phyloP scores from a whole-genome alignment of 2,888 invertebrate genomes.

The Idaea straminata region DNA sequence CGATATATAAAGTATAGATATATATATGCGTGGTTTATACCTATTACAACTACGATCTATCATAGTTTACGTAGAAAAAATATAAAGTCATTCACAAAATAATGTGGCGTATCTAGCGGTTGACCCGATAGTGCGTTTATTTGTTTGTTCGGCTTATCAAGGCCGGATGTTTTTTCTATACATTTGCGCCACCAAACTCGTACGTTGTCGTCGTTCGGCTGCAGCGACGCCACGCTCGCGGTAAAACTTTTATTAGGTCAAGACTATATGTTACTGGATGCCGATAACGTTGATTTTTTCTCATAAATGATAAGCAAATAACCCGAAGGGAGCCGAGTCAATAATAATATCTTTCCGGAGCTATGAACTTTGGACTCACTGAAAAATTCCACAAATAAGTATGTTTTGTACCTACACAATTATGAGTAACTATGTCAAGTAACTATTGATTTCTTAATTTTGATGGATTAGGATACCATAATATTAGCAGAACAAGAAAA shows the following conservation, averaged over 20 bases:
- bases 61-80: constrained; percentile 49
- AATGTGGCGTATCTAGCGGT: constrained; percentile 70
- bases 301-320: constrained; percentile 46
- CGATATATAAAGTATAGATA: neutral
- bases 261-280: constrained; percentile 57
- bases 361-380: constrained; percentile 15
- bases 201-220: constrained; percentile 55
- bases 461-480: neutral
- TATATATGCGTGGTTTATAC: neutral
- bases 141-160: constrained; percentile 79
- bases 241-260: constrained; percentile 71
- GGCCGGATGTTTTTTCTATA: constrained; percentile 80
- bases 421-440: neutral
- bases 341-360: constrained; percentile 37
- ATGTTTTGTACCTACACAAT: neutral
- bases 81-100: constrained; percentile 62
- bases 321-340: constrained; percentile 35
- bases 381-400: constrained; percentile 8
- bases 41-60: constrained; percentile 20
- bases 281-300: constrained; percentile 61
- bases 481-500: neutral
- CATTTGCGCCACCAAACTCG: constrained; percentile 72
- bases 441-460: neutral
- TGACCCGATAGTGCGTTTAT: constrained; percentile 76
- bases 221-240: constrained; percentile 58